These are phyloP conservation scores for Boleophthalmus pectinirostris DNA, from an alignment of 2,113 vertebrate species.

Conservation along the genomic window DNA sequence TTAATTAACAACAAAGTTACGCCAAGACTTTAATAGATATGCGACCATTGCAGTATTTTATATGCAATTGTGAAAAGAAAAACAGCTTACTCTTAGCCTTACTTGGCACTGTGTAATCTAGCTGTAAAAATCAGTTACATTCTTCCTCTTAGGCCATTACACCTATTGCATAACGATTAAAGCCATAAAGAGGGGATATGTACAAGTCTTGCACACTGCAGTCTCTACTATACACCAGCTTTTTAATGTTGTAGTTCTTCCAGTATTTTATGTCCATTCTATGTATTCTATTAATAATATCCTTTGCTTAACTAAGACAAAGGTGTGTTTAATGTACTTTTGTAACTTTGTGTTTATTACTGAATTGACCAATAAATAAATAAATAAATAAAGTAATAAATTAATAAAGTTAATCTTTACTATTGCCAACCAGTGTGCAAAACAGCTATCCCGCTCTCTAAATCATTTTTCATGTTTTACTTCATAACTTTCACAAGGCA, in stretches of 20 bases:
- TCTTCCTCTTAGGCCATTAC: neutral
- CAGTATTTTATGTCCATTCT: too few relatives aligned
- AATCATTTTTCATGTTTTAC: neutral
- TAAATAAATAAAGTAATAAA: too few relatives aligned
- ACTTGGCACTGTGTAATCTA: neutral
- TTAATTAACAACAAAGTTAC: conserved; percentile 15
- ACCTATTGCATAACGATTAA: neutral
- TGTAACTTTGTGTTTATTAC: too few relatives aligned
- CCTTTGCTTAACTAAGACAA: neutral
- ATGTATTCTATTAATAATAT: neutral
- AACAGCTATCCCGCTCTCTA: neutral
- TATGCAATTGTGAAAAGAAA: neutral
- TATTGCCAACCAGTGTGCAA: neutral
- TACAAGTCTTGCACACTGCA: neutral
- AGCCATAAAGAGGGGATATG: neutral
- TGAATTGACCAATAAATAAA: too few relatives aligned
- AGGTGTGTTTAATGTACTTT: neutral
- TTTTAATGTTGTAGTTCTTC: too few relatives aligned
- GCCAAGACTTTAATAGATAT: conserved; percentile 5
- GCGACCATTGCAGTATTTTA: neutral
- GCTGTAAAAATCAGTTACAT: neutral
- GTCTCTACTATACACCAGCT: neutral
- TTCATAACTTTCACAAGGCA: conserved; percentile 1
- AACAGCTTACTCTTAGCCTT: neutral
- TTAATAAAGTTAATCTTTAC: too few relatives aligned